Conservation (phyloP, 2,888 invertebrate genomes). For the Platycheirus albimanus region DNA sequence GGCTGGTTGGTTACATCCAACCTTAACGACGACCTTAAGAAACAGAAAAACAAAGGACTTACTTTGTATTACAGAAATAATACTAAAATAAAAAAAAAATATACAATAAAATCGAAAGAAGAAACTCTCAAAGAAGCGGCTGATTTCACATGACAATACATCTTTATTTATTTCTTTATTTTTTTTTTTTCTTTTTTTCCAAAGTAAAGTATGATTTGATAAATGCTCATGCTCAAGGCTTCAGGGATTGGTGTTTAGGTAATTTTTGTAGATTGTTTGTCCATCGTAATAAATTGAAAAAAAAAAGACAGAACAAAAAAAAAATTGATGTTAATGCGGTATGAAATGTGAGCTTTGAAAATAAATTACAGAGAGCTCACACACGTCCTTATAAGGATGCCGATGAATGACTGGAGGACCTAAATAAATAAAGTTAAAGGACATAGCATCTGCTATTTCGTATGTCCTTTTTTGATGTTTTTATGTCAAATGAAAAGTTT, state of each 20-base stretch:
- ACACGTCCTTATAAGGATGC: too few relatives aligned
- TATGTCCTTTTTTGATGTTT: too few relatives aligned
- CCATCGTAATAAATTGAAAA: conserved; percentile 5
- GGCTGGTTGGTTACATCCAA: background rate
- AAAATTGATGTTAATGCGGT: too few relatives aligned
- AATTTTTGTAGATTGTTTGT: conserved; percentile 5
- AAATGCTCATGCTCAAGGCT: conserved; percentile 20
- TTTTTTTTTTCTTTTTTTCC: conserved; percentile 11
- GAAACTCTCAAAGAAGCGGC: conserved; percentile 47
- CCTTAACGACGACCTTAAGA: conserved; percentile 13
- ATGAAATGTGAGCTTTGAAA: too few relatives aligned
- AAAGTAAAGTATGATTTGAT: conserved; percentile 60
- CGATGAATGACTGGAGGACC: too few relatives aligned
- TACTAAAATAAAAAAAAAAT: conserved; percentile 1
- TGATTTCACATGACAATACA: conserved; percentile 60
- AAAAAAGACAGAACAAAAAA: too few relatives aligned
- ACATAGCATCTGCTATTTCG: too few relatives aligned
- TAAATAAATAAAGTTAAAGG: too few relatives aligned
- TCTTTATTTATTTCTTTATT: background rate
- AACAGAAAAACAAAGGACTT: conserved; percentile 30
- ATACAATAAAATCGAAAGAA: conserved; percentile 1
- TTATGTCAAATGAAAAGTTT: too few relatives aligned
- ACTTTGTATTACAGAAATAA: conserved; percentile 34
- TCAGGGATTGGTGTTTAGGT: conserved; percentile 7
- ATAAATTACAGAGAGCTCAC: too few relatives aligned